phyloP scores from a whole-genome alignment of 2,113 vertebrate species.

The Eulacestoma nigropectus region DNA sequence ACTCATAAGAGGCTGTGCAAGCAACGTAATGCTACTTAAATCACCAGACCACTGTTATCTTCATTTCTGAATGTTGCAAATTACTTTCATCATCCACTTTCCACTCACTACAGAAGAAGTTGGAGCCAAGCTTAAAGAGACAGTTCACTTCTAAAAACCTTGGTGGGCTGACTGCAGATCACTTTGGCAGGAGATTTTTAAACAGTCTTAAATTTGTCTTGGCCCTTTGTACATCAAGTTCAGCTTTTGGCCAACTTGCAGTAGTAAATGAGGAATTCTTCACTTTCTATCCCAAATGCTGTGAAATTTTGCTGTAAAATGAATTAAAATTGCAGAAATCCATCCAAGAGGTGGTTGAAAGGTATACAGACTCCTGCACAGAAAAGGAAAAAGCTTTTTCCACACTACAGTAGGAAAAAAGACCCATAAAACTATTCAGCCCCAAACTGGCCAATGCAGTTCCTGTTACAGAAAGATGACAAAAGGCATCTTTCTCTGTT shows the following conservation, averaged over 20 bases:
- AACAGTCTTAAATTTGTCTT: background rate
- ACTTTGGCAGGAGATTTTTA: background rate
- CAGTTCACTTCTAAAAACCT: background rate
- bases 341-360: background rate
- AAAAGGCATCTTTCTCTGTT: background rate
- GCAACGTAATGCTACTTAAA: background rate
- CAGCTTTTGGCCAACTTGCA: background rate
- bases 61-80: background rate
- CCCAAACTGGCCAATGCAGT: background rate
- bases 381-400: background rate
- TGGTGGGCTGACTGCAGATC: background rate
- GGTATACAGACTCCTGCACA: background rate
- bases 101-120: background rate
- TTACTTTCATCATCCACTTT: background rate
- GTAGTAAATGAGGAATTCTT: background rate
- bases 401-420: background rate
- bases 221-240: background rate
- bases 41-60: background rate
- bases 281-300: background rate
- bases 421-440: background rate
- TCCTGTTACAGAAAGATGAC: background rate
- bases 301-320: constrained; percentile 4
- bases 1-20: background rate
- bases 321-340: background rate
- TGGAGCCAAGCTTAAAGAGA: background rate